Base-by-base conservation (phyloP, 1,140 invertebrate genomes). In the Euwallacea similis region DNA sequence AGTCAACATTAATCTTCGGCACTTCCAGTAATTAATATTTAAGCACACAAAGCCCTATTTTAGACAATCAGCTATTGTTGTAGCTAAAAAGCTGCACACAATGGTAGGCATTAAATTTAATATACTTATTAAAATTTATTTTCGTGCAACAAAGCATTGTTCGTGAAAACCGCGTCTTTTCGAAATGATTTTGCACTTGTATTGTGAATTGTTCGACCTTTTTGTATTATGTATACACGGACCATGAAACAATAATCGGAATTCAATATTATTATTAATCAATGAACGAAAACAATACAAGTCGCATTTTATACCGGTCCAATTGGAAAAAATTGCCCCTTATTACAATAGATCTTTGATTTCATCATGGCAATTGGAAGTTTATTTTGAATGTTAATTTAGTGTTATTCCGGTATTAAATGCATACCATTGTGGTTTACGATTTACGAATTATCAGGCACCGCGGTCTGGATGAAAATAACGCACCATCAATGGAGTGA, bases 41-140 rank as follows among this genome's bases (percentile, higher is more conserved):
- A 54, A 53, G n/a, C 44, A 62, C 60, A 69, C 62, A 69, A 69
- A 59, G 21, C 10, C 46, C 42, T 15, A 60, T 68, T 68, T 68
- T 58, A 68, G 66, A 69, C 68, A 69, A 69, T 69, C 61, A 61
- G 58, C 68, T 42, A 69, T 69, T 69, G 68, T 69, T 69, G 60
- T 62, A 62, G 10, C 21, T 16, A 69, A 62, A 69, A 69, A 13
- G 42, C 58, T 9, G 41, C 21, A 53, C 60, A 69, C 58, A 62
- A 69, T 63, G 68, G 21, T 15, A 56, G n/a, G 68, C 59, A 69
- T 69, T 69, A 69, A 69, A 69, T 69, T 69, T 69, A 69, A 69
- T 69, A 69, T 62, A 69, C 59, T 62, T 62, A 63, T 69, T 69
- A 62, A 69, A 69, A 69, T 62, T 62, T 69, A 69, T 69, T 69